Conservation (phyloP, 2,888 invertebrate species). For the Lydus trimaculatus region DNA sequence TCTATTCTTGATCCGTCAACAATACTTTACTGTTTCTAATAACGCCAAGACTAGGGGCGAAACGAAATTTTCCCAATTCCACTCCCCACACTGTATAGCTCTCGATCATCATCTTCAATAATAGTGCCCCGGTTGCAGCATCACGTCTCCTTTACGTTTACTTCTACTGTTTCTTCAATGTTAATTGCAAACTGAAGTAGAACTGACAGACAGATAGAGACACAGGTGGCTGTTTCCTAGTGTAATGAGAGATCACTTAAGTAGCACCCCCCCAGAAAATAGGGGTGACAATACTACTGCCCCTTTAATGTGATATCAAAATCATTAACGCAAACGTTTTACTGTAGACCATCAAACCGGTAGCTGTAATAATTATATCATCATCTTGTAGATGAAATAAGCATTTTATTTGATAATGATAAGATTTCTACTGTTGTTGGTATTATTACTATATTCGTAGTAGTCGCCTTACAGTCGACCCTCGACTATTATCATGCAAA, state of each 20-base stretch:
- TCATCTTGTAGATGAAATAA: no score
- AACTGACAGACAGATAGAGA: neutral
- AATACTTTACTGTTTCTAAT: slow-evolving; percentile 7
- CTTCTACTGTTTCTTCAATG: neutral
- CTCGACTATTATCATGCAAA: neutral
- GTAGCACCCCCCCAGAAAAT: neutral
- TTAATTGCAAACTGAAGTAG: neutral
- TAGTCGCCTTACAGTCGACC: neutral
- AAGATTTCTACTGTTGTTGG: neutral
- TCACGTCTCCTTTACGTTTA: neutral
- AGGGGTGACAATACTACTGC: neutral
- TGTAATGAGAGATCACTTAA: neutral
- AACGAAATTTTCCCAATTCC: neutral
- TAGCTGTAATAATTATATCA: neutral
- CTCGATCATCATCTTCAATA: neutral
- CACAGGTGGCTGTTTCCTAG: neutral
- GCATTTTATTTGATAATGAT: neutral
- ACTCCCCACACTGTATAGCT: neutral
- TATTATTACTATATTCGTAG: neutral
- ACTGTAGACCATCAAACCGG: neutral
- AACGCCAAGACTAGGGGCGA: neutral
- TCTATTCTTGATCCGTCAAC: neutral
- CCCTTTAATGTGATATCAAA: neutral
- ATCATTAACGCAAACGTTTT: neutral
- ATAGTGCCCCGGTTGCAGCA: neutral